Base-by-base conservation (phyloP, 2,113 vertebrate genomes). In the Zosterops borbonicus region DNA sequence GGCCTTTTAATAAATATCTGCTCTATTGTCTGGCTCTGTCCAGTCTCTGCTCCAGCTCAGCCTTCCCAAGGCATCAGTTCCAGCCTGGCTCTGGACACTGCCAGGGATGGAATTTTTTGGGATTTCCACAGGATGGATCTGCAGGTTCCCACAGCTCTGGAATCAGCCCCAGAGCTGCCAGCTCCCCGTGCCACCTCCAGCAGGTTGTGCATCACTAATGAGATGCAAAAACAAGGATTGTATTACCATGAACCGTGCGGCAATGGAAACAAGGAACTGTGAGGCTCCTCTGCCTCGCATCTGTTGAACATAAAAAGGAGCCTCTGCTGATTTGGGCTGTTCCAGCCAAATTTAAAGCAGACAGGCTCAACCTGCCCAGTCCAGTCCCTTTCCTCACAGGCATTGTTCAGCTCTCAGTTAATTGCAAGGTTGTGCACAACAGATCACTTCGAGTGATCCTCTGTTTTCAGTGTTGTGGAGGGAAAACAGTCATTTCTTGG, bases 401-500 rank as follows among this genome's bases (percentile, higher is more conserved):
- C 70, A 75, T 68, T 85, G 88, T 89, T 92, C 18, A 88, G 58
- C 67, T 49, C 80, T 46, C 65, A 41, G 0, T 0, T 92, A 89
- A 95, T 88, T 91, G 93, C 87, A 64, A 88, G 93, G 71, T 41
- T 96, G 88, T 47, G 79, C 52, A 76, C 63, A 93, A 55, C 88
- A 37, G 62, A 94, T 90, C 85, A 47, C 60, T 96, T 59, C 2
- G 29, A 96, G 41, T 29, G 50, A 83, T 74, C 44, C 31, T 64
- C 75, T 90, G 85, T 83, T 69, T 92, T 47, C 79, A 55, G 33
- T 5, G 33, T 27, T n/a, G 89, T 12, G 73, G 5, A 94, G 79
- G 76, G 39, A 95, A 97, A 94, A 93, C 90, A 95, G 64, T 90
- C 49, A 90, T 95, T 89, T 92, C 53, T 75, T 10, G 46, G 68